Evolutionary conservation across 2,888 invertebrate genomes (phyloP), one percentile per base, ranked within the genome.

Genomic region (Tiphia femorata): DNA sequence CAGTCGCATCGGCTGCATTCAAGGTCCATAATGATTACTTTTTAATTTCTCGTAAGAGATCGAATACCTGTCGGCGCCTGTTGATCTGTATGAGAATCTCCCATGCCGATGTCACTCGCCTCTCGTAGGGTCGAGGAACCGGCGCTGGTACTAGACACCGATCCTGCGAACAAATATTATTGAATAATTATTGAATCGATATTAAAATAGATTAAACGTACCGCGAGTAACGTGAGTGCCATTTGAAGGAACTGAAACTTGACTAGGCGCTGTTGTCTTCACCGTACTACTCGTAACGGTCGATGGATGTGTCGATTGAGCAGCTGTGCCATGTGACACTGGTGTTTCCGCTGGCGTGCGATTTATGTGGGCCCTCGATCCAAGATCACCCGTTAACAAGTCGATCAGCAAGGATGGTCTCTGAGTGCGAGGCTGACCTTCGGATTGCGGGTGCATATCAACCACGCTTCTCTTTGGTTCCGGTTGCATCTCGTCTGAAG

Each of bases 401-500:
- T 91, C 91, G 58, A 91, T 91, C 38, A 91, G 77, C 27, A 91
- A 78, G 0, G 91, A 91, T 17, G 91, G 90, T 44, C 91, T 84
- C 65, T 90, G 91, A 40, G 88, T 88, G 5, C 86, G 78, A 1
- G 72, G 70, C 25, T 76, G 79, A 2, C 82, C 80, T 16, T 81
- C 81, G 40, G 59, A 65, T 6, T 61, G 49, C n/a, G 77, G 68
- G 49, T 83, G 81, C 72, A 81, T 80, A 17, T 83, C 83, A 0
- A 72, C 78, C 7, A 79, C 79, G 49, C 79, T 83, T 41, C 80
- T 64, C 50, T 83, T 83, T 1, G 82, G 80, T 46, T 82, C 81
- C 23, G 81, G 70, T 62, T 81, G 80, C 60, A 78, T 59, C 59
- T 82, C 81, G 29, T 81, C 83, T 83, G 40, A 1, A 43, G 4